Evolutionary conservation across 1,140 invertebrate genomes (phyloP).

Genomic region (Pseudomyrmex gracilis): DNA sequence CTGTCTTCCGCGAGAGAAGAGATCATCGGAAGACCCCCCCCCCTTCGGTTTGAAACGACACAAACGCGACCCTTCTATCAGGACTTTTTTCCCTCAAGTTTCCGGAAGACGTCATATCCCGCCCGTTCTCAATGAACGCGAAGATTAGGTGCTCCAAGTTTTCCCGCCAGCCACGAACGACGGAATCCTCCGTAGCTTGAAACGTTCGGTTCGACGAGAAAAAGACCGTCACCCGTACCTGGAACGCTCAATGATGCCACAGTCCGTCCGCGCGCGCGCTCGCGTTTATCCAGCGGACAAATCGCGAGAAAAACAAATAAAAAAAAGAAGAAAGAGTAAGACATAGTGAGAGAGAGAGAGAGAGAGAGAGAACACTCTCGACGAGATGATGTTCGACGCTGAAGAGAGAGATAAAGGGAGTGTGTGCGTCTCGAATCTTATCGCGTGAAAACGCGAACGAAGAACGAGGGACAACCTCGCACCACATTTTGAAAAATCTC

Average conservation of each 20-base stretch:
- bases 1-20: not conserved
- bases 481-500: not conserved
- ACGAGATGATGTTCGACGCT: not conserved
- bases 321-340: not conserved
- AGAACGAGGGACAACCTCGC: not conserved
- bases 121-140: not conserved
- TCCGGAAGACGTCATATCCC: not conserved
- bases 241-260: conserved; percentile 58
- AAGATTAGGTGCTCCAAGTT: conserved; percentile 2
- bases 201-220: conserved; percentile 48
- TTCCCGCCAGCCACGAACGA: conserved; percentile 34
- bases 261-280: conserved; percentile 54
- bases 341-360: conserved; percentile 1
- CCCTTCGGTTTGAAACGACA: not conserved
- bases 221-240: conserved; percentile 55
- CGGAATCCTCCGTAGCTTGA: conserved; percentile 38
- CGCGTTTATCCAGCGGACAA: conserved; percentile 51
- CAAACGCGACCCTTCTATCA: conserved; percentile 27
- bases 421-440: not conserved
- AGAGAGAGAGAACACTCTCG: not conserved
- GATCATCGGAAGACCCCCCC: conserved; percentile 1
- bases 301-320: conserved; percentile 25
- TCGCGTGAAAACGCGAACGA: conserved; percentile 24
- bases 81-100: not conserved
- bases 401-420: no score